Base-by-base conservation (phyloP, 2,113 vertebrate species). In the Odobenus rosmarus region DNA sequence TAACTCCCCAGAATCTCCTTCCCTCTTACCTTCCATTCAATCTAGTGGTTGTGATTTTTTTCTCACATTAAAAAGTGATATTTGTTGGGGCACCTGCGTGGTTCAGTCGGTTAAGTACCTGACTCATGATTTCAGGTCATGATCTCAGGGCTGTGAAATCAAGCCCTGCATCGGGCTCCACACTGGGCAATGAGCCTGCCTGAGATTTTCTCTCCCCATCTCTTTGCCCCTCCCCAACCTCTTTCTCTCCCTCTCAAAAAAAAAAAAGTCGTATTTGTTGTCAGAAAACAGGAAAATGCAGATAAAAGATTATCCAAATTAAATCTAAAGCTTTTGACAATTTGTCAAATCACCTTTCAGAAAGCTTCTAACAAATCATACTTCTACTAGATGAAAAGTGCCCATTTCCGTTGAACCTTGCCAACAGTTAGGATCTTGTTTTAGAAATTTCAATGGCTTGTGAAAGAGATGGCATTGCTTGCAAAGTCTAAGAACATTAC, bases 211-310 rank as follows among this genome's bases (percentile, higher is more conserved):
- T 36, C 33, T 21, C 18, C 67, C 18, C 7, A 3, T 36, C 62
- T n/a, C 67, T 69, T n/a, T 69, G 33, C 18, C n/a, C 67, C 64
- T 69, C 33, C 67, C n/a, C 67, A 69, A n/a, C 0, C 18, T 9
- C 62, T 67, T 67, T 67, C 62, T 33, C 33, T 69, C 18, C 64
- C 33, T 36, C 67, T n/a, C 31, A 1, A 9, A 36, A 69, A 69
- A 69, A 36, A n/a, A 88, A 83, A 89, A n/a, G 12, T 93, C 24
- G 49, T 23, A 49, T 1, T 59, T 61, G 77, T 19, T 61, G 23
- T 67, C 33, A 92, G 31, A 83, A 95, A 97, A 96, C 3, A 77
- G 81, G 9, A 96, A 76, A 72, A 90, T 82, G 72, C n/a, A 61
- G 11, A 89, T 84, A 91, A 93, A 81, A 80, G 46, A 46, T 69